These are phyloP conservation scores for Stenopsyche tienmushanensis DNA, from an alignment of 1,140 invertebrate species.

Conservation along the genomic window DNA sequence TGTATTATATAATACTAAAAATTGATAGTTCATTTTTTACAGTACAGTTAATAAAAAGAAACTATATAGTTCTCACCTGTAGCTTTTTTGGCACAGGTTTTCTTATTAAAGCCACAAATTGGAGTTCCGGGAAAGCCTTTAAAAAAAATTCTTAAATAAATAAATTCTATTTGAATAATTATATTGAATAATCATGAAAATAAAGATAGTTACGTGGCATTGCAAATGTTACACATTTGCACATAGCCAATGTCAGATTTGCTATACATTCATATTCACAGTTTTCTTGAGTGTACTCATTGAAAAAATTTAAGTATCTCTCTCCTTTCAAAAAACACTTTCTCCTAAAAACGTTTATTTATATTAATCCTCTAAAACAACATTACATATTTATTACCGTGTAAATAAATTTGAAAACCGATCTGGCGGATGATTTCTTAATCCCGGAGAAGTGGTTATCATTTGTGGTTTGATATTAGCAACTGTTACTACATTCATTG, in stretches of 20 bases:
- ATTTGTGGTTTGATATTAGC: conserved; percentile 62
- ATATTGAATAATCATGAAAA: conserved; percentile 7
- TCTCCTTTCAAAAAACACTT: conserved; percentile 67
- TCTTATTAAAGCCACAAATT: too few relatives aligned
- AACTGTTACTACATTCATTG: conserved; percentile 58
- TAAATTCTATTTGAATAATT: too few relatives aligned
- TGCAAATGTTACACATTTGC: conserved; percentile 66
- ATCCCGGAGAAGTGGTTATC: conserved; percentile 61
- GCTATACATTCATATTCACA: conserved; percentile 76
- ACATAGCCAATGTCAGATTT: conserved; percentile 68
- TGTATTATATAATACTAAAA: neutral
- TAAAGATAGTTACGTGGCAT: conserved; percentile 63
- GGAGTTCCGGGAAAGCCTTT: too few relatives aligned
- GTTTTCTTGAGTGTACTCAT: conserved; percentile 74
- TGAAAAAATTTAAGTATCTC: conserved; percentile 62
- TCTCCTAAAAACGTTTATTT: conserved; percentile 54
- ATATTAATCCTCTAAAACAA: too few relatives aligned
- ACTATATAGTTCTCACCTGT: too few relatives aligned
- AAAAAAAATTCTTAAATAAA: too few relatives aligned
- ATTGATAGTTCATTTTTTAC: neutral
- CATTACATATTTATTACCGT: too few relatives aligned
- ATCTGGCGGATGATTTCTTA: conserved; percentile 54
- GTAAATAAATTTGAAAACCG: conserved; percentile 48
- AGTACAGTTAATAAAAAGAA: conserved; percentile 50
- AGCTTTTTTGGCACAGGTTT: too few relatives aligned